phyloP scores from a whole-genome alignment of 1,140 invertebrate genomes.

The Atta texana region DNA sequence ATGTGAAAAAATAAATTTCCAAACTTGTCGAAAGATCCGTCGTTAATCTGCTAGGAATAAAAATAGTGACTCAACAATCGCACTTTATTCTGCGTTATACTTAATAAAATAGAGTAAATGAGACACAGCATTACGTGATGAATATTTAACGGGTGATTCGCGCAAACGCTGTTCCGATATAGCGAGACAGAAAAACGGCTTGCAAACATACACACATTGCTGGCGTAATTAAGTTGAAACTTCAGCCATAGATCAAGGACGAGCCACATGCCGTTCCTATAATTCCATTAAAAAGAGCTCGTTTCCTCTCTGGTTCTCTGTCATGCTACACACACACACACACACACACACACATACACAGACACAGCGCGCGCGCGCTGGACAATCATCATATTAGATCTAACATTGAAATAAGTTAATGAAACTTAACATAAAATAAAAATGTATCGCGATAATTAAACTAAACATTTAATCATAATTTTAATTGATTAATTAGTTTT shows the following conservation, averaged over 20 bases:
- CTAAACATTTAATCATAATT: background rate
- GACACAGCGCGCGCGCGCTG: too few relatives aligned
- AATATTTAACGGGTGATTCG: conserved; percentile 38
- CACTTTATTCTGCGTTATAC: background rate
- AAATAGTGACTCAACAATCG: background rate
- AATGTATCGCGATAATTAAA: background rate
- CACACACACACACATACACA: too few relatives aligned
- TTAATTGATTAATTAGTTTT: background rate
- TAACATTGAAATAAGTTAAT: background rate
- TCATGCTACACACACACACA: background rate
- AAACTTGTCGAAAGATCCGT: background rate
- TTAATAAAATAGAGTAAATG: background rate
- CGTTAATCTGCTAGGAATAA: background rate
- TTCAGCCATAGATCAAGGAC: conserved; percentile 58
- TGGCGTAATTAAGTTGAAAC: conserved; percentile 57
- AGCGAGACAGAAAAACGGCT: conserved; percentile 28
- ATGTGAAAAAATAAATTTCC: background rate
- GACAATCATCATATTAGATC: background rate
- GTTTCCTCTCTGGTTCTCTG: background rate
- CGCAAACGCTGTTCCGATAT: background rate
- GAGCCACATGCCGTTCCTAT: conserved; percentile 19
- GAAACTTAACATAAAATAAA: background rate
- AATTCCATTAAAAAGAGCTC: conserved; percentile 30
- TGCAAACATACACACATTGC: background rate
- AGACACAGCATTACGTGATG: background rate